Conservation (phyloP, 2,888 invertebrate species). For the Muschampia plurimacula region DNA sequence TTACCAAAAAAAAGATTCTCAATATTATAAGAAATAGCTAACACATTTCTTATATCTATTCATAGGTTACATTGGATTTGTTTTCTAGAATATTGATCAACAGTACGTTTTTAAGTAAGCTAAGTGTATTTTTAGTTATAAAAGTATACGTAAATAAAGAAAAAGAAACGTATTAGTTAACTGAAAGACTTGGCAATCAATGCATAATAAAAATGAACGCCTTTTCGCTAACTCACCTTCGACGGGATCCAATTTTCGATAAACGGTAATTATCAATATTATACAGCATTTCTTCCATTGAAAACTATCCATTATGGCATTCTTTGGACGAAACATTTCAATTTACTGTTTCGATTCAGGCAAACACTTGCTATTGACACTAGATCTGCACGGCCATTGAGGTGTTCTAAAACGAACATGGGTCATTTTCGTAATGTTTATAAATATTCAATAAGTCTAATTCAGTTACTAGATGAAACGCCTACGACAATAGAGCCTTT, state of each 20-base stretch:
- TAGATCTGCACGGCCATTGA: conserved; percentile 71
- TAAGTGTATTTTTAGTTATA: too few relatives aligned
- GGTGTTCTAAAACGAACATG: conserved; percentile 59
- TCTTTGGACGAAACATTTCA: conserved; percentile 65
- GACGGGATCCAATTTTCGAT: conserved; percentile 61
- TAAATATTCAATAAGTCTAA: conserved; percentile 34
- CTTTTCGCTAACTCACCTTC: conserved; percentile 63
- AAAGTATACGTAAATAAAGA: background rate
- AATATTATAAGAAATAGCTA: too few relatives aligned
- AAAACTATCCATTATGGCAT: conserved; percentile 69
- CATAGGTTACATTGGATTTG: too few relatives aligned
- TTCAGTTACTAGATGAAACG: conserved; percentile 3
- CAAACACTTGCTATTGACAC: conserved; percentile 71
- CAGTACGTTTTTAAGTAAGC: too few relatives aligned
- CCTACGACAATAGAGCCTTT: conserved; percentile 8
- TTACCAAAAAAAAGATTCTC: too few relatives aligned
- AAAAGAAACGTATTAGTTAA: background rate
- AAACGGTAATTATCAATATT: conserved; percentile 63
- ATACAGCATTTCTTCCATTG: conserved; percentile 68
- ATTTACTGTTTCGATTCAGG: conserved; percentile 59
- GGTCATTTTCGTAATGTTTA: conserved; percentile 58
- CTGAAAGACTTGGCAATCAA: background rate
- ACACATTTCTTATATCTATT: too few relatives aligned
- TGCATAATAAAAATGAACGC: conserved; percentile 12
- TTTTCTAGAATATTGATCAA: too few relatives aligned